These are phyloP conservation scores for Dinothrombium tinctorium DNA, from an alignment of 1,140 invertebrate genomes.

Conservation along the genomic window DNA sequence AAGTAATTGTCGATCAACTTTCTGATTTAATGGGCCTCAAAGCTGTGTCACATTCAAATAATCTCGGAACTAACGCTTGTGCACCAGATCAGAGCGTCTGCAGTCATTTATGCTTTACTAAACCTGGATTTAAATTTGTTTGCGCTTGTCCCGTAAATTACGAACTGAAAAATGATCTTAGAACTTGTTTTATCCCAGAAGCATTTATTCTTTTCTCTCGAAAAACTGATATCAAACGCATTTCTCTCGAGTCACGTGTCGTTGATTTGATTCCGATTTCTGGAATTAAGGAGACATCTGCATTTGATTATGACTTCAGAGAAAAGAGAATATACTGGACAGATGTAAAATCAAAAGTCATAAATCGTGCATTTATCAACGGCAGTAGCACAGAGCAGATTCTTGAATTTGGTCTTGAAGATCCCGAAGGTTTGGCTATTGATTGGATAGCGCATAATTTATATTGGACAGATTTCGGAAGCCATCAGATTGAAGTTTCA, in stretches of 20 bases:
- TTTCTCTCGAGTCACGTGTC: conserved; percentile 50
- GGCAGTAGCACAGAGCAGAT: conserved; percentile 38
- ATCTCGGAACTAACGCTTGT: too few species aligned
- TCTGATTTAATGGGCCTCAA: conserved; percentile 71
- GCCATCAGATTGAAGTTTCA: conserved; percentile 27
- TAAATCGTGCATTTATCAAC: conserved; percentile 39
- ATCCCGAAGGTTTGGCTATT: conserved; percentile 34
- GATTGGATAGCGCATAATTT: conserved; percentile 52
- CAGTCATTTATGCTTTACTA: too few species aligned
- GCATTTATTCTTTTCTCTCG: conserved; percentile 47
- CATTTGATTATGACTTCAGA: conserved; percentile 69
- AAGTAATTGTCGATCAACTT: conserved; percentile 60
- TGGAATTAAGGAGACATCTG: conserved; percentile 58
- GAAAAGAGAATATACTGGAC: conserved; percentile 49
- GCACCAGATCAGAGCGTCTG: too few species aligned
- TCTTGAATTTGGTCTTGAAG: conserved; percentile 35
- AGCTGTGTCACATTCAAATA: too few species aligned
- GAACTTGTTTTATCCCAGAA: conserved; percentile 59
- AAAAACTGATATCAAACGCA: conserved; percentile 22
- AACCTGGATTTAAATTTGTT: too few species aligned
- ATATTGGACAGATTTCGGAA: conserved; percentile 34
- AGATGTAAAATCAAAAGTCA: conserved; percentile 43
- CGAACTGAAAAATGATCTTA: conserved; percentile 58
- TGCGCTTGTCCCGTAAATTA: conserved; percentile 79
- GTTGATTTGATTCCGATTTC: conserved; percentile 52